Percentiles rank a stretch among this genome's conserved stretches.
These are phyloP conservation scores for Caenorhabditis auriculariae DNA, from an alignment of 2,888 invertebrate genomes.

Conservation along the genomic window DNA sequence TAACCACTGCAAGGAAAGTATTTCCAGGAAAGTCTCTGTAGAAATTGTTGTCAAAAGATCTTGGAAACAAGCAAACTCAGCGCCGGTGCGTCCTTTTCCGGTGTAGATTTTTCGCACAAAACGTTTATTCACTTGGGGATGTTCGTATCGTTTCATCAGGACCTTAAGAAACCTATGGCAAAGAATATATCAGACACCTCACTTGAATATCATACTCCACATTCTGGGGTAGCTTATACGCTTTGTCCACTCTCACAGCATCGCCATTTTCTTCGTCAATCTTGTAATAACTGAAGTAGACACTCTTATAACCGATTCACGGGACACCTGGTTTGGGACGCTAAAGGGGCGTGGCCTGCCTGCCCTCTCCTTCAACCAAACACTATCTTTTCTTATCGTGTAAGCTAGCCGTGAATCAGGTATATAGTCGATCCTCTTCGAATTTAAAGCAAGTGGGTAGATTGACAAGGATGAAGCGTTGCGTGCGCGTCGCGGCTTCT, in stretches of 20 bases:
- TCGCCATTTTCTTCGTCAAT: slow-evolving; percentile 29
- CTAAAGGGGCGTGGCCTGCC: too few species aligned
- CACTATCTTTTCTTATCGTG: too few species aligned
- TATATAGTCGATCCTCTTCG: too few species aligned
- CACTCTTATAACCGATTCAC: too few species aligned
- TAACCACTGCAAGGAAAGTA: slow-evolving; percentile 32
- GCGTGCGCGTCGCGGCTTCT: too few species aligned
- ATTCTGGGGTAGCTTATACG: slow-evolving; percentile 17
- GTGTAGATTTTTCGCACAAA: slow-evolving; percentile 49
- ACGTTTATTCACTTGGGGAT: slow-evolving; percentile 31
- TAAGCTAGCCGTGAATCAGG: too few species aligned
- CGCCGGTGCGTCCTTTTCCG: slow-evolving; percentile 16
- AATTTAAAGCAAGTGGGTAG: too few species aligned
- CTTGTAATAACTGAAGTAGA: slow-evolving; percentile 29
- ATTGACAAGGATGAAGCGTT: too few species aligned
- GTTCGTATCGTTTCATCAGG: slow-evolving; percentile 42
- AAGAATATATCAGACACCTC: neutral
- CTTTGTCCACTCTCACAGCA: slow-evolving; percentile 31
- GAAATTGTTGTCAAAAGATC: neutral
- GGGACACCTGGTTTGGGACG: too few species aligned
- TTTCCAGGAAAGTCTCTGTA: slow-evolving; percentile 11
- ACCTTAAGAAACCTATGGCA: slow-evolving; percentile 8
- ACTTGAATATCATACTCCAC: slow-evolving; percentile 32
- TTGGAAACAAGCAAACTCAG: slow-evolving; percentile 1
- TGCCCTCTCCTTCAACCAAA: too few species aligned